Base-by-base conservation (phyloP, 2,113 vertebrate genomes). In the Sylvia atricapilla region DNA sequence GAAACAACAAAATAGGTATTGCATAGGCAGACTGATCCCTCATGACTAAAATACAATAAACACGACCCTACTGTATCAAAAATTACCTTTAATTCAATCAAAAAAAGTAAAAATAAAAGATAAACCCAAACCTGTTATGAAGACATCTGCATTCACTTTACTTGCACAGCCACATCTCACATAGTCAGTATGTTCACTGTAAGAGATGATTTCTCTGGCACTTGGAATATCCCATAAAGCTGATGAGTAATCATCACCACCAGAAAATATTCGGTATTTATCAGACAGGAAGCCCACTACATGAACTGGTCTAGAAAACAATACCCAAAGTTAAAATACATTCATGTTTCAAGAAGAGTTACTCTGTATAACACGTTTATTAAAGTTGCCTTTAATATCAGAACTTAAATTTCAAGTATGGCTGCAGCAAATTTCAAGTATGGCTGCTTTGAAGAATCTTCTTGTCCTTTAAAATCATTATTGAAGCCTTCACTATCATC, bases 151-250 rank as follows among this genome's bases (percentile, higher is more conserved):
- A 92, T 99, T 99, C 92, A 99, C 97, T 96, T 98, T 99, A 97
- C 99, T 99, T 7, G 98, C 96, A 74, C 98, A 98, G 13, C 98
- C 98, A 4, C 99, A 99, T 81, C 99, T 98, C 72, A 99, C 97
- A 20, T 99, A 99, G 96, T 99, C 99, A 21, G 97, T 97, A 93
- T 99, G 99, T 66, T 99, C 99, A 55, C 69, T 97, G 70, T 98
- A 99, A 4, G 96, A 97, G 85, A 93, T 68, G 9, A 99, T 98
- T 96, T 99, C 98, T 47, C 96, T 90, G 33, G 98, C 96, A 53
- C 98, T 99, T 5, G 99, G 98, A 87, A 99, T 98, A 94, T 99
- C 99, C 99, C 99, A 99, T 55, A 99, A 85, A 50, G 97, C 98
- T 62, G 98, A 98, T 4, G 98, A 98, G 96, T 99, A 99, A 97